These are phyloP conservation scores for Thymelicus sylvestris DNA, from an alignment of 2,888 invertebrate species.

Conservation along the genomic window DNA sequence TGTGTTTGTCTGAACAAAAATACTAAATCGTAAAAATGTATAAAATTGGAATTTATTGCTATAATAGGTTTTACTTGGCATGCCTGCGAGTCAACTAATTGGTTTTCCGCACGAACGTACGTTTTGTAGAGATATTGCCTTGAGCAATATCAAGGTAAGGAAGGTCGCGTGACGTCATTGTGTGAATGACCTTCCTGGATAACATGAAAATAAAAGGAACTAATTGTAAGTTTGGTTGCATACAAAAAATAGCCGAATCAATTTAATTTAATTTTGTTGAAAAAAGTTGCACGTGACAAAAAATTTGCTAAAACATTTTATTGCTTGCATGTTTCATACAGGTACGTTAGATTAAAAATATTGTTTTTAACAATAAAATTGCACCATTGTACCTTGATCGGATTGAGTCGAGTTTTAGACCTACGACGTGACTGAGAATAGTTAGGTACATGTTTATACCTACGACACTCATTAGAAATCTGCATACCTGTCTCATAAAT, in stretches of 20 bases:
- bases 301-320: neutral
- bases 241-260: neutral
- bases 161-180: constrained; percentile 17
- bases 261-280: neutral
- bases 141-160: constrained; percentile 3
- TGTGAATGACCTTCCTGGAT: constrained; percentile 3
- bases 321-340: too few relatives aligned
- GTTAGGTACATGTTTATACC: too few relatives aligned
- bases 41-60: constrained; percentile 15
- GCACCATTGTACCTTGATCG: too few relatives aligned
- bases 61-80: neutral
- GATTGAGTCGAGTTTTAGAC: too few relatives aligned
- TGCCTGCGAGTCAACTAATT: constrained; percentile 14
- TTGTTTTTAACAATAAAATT: too few relatives aligned
- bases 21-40: too few relatives aligned
- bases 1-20: neutral
- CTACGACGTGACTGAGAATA: too few relatives aligned
- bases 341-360: too few relatives aligned
- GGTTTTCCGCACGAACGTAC: constrained; percentile 26
- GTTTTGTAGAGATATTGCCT: constrained; percentile 23
- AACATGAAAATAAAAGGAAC: constrained; percentile 1
- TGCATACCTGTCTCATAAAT: too few relatives aligned
- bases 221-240: neutral
- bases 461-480: too few relatives aligned
- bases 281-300: neutral